Conservation (phyloP, 2,888 invertebrate genomes). For the Thymelicus lineola region DNA sequence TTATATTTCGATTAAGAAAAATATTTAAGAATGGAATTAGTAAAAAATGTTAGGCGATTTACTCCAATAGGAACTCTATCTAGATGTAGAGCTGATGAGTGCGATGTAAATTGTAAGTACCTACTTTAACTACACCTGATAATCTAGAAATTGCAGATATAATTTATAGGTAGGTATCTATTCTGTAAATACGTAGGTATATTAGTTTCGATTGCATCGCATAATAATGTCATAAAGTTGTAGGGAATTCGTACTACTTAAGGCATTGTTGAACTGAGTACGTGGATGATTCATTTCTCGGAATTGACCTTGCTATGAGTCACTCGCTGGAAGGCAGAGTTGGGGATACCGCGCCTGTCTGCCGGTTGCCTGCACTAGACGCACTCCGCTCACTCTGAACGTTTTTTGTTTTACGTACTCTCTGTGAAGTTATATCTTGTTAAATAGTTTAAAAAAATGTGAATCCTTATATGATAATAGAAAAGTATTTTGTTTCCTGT, state of each 20-base stretch:
- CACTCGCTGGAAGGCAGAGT: conserved; percentile 85
- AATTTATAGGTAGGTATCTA: conserved; percentile 13
- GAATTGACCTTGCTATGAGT: conserved; percentile 86
- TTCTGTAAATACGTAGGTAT: conserved; percentile 6
- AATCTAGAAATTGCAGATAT: conserved; percentile 12
- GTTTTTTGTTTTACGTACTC: conserved; percentile 57
- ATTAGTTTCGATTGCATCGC: conserved; percentile 55
- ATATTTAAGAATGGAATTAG: no score
- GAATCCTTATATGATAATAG: conserved; percentile 55
- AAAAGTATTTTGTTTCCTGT: conserved; percentile 55
- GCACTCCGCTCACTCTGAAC: conserved; percentile 70
- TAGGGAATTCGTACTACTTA: conserved; percentile 78
- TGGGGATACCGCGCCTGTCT: conserved; percentile 86
- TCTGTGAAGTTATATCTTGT: conserved; percentile 54
- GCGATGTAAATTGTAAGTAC: not conserved
- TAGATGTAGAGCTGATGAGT: conserved; percentile 33
- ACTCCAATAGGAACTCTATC: not conserved
- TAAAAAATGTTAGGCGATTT: no score
- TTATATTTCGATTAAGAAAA: no score
- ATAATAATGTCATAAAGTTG: conserved; percentile 60
- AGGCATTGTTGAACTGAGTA: conserved; percentile 79
- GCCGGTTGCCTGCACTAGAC: conserved; percentile 78
- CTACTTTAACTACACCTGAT: not conserved
- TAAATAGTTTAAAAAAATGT: conserved; percentile 62
- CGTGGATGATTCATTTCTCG: conserved; percentile 85